Evolutionary conservation across 1,140 invertebrate genomes (phyloP).

Genomic region (Zaprionus inermis): DNA sequence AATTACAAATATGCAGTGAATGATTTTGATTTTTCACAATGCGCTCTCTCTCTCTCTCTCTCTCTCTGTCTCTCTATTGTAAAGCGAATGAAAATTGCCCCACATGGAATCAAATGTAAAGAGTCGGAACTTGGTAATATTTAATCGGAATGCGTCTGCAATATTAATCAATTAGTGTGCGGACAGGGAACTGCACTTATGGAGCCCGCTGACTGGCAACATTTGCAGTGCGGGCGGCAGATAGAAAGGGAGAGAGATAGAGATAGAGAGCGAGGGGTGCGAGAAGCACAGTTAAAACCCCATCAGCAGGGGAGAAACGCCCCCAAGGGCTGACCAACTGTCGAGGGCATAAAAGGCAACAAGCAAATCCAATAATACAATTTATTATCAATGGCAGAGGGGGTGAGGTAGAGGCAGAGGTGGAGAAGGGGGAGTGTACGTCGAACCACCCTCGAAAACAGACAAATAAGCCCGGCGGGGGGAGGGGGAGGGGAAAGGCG

Average conservation of each 20-base stretch:
- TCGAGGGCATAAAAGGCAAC: conserved; percentile 65
- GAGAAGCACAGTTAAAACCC: neutral
- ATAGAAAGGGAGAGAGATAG: neutral
- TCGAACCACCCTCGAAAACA: conserved; percentile 41
- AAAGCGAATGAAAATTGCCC: neutral
- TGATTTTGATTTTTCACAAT: neutral
- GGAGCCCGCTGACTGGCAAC: conserved; percentile 62
- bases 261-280: neutral
- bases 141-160: conserved; percentile 59
- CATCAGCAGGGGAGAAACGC: conserved; percentile 21
- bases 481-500: conserved; percentile 7
- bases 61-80: neutral
- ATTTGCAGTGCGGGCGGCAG: neutral
- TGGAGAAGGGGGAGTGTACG: neutral
- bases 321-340: conserved; percentile 54
- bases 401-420: neutral
- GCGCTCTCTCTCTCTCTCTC: neutral
- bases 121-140: conserved; percentile 43
- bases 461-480: conserved; percentile 21
- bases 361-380: conserved; percentile 79
- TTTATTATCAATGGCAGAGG: conserved; percentile 75
- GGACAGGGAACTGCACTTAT: conserved; percentile 77
- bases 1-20: neutral
- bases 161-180: conserved; percentile 78
- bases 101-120: neutral